phyloP scores from a whole-genome alignment of 2,797 vertebrate genomes.

The Aratinga solstitialis region DNA sequence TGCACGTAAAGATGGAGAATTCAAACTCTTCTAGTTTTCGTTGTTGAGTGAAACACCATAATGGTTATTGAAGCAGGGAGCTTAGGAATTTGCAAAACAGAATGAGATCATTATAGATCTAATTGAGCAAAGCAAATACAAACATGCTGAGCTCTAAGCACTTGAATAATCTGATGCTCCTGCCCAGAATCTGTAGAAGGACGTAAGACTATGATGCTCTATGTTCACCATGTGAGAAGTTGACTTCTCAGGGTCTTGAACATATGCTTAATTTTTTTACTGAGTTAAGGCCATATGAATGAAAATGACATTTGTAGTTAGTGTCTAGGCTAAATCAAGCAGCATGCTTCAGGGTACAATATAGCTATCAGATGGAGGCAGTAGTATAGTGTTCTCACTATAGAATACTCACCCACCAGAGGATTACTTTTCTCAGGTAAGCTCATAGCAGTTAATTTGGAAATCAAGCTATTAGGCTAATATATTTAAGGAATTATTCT shows the following conservation, averaged over 20 bases:
- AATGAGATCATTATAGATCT: slow-evolving; percentile 36
- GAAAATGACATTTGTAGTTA: slow-evolving; percentile 56
- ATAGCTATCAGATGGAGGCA: slow-evolving; percentile 23
- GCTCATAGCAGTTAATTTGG: neutral
- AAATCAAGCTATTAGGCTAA: neutral
- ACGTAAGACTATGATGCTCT: neutral
- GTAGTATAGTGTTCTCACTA: neutral
- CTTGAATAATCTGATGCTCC: neutral
- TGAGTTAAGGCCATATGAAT: slow-evolving; percentile 26
- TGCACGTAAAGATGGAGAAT: neutral
- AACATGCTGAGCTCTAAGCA: slow-evolving; percentile 19
- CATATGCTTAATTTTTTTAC: slow-evolving; percentile 40
- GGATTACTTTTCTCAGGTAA: slow-evolving; percentile 9
- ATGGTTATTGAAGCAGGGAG: slow-evolving; percentile 1
- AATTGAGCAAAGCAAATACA: slow-evolving; percentile 62
- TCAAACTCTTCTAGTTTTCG: neutral
- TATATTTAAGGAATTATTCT: neutral
- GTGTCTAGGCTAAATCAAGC: slow-evolving; percentile 43
- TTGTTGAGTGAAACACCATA: neutral
- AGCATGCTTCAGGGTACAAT: slow-evolving; percentile 29
- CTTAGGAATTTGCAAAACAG: slow-evolving; percentile 2
- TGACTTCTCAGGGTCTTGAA: slow-evolving; percentile 29
- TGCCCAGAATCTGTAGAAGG: neutral
- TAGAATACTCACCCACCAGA: neutral
- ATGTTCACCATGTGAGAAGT: slow-evolving; percentile 29